Percentiles rank a stretch among this genome's conserved stretches.
These are phyloP conservation scores for Diadema setosum DNA, from an alignment of 35 echinoderm and acorn worm genomes.

Conservation along the genomic window DNA sequence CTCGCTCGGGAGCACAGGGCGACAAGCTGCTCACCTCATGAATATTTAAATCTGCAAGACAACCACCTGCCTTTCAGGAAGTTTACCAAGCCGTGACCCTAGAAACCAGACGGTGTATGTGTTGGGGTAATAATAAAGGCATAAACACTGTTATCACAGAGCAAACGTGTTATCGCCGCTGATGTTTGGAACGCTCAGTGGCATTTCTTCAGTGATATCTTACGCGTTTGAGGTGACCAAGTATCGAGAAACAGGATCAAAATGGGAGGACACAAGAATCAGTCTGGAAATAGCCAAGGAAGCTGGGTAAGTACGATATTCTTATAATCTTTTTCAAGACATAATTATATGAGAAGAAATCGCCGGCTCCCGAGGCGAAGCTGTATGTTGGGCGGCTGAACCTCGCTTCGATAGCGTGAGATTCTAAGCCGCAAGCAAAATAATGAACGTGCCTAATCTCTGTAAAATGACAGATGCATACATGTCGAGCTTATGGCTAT, in stretches of 20 bases:
- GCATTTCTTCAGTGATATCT: too few species aligned
- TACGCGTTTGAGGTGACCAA: constrained; percentile 8
- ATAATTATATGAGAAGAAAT: not conserved
- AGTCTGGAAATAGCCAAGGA: not conserved
- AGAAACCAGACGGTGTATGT: not conserved
- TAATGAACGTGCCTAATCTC: not conserved
- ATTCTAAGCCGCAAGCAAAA: not conserved
- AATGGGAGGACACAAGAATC: not conserved
- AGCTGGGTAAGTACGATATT: constrained; percentile 50
- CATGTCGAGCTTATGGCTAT: not conserved
- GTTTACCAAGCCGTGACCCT: constrained; percentile 30
- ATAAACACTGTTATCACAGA: not conserved
- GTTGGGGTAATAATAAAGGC: constrained; percentile 2
- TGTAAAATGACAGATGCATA: not conserved
- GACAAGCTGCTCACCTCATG: too few species aligned
- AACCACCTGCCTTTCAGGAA: constrained; percentile 20
- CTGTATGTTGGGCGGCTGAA: too few species aligned
- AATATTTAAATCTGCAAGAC: constrained; percentile 11
- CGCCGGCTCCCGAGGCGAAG: too few species aligned
- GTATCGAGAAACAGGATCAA: not conserved
- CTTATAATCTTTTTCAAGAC: not conserved
- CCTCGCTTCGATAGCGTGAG: not conserved
- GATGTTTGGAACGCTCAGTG: not conserved
- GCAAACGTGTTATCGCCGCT: constrained; percentile 15
- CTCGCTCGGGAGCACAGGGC: too few species aligned